Base-by-base conservation (phyloP, 2,888 invertebrate species). In the Petrolisthes manimaculis region DNA sequence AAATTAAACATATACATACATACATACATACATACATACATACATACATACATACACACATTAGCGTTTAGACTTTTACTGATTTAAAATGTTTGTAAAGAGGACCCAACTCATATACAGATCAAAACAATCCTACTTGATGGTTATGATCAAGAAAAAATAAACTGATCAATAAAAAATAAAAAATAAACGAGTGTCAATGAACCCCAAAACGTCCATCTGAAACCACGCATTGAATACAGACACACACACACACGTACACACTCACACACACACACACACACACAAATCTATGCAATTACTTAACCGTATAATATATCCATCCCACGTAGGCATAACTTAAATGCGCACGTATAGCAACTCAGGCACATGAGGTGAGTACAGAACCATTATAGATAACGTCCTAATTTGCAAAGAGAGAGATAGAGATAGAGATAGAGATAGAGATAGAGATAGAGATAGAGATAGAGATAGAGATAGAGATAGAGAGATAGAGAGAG, bases 11-110 rank as follows among this genome's bases (percentile, higher is more conserved):
- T n/a, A 78, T n/a, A 78, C 78, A 78, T 21, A 78, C 78, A 78
- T 53, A 78, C 78, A 78, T 53, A 78, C 78, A 78, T 5, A 51
- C 51, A 37, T 53, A 78, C 78, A 78, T n/a, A 53, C 51, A 51
- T 53, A 78, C 78, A 78, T 54, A 78, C 78, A 78, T 54, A 78
- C 78, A 78, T 54, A 78, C 78, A 78, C 78, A 78, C 53, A n/a
- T 51, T n/a, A 51, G n/a, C n/a, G n/a, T n/a, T n/a, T n/a, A n/a
- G n/a, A n/a, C n/a, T n/a, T n/a, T n/a, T n/a, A n/a, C n/a, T n/a
- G n/a, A n/a, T n/a, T n/a, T n/a, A n/a, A n/a, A n/a, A n/a, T n/a
- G n/a, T n/a, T n/a, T n/a, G n/a, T n/a, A n/a, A n/a, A 71, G 4
- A 8, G 8, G 67, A 12, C 67, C n/a, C 71, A 71, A 12, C 71